A percentile compares a stretch with the other conserved stretches of the same genome.
Conservation (phyloP, 2,888 invertebrate species). For the Prosapia bicincta region DNA sequence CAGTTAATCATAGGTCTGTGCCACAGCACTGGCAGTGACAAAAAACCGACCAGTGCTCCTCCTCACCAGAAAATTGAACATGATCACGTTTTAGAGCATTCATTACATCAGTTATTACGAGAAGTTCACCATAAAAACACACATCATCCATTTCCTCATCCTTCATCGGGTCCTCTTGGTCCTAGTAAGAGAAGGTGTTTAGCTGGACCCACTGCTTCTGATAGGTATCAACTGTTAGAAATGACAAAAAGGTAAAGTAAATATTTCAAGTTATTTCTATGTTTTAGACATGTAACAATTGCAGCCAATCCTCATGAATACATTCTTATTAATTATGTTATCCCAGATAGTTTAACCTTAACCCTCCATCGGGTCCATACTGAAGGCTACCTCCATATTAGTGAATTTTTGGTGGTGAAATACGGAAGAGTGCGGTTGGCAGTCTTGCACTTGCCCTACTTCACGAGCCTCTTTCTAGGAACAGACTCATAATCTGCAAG, state of each 20-base stretch:
- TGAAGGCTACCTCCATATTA: no score
- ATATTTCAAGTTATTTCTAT: conserved; percentile 14
- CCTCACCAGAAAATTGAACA: conserved; percentile 62
- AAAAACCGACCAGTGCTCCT: conserved; percentile 34
- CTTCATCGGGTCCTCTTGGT: conserved; percentile 89
- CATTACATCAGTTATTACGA: conserved; percentile 86
- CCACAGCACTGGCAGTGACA: conserved; percentile 55
- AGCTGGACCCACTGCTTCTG: conserved; percentile 89
- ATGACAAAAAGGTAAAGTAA: conserved; percentile 69
- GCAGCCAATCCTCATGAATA: no score
- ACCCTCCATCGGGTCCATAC: no score
- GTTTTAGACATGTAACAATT: background rate
- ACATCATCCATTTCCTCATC: conserved; percentile 93
- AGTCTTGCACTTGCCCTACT: no score
- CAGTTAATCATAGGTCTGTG: conserved; percentile 89
- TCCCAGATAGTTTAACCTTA: no score
- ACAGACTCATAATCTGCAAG: no score
- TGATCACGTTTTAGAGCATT: conserved; percentile 96
- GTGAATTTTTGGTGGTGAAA: no score
- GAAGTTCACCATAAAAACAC: conserved; percentile 89
- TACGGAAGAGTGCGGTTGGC: no score
- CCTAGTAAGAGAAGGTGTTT: conserved; percentile 87
- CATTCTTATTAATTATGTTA: no score
- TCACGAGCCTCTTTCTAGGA: no score
- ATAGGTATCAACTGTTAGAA: conserved; percentile 79